These are phyloP conservation scores for Microcaecilia unicolor DNA, from an alignment of 2,797 vertebrate genomes.

Conservation along the genomic window DNA sequence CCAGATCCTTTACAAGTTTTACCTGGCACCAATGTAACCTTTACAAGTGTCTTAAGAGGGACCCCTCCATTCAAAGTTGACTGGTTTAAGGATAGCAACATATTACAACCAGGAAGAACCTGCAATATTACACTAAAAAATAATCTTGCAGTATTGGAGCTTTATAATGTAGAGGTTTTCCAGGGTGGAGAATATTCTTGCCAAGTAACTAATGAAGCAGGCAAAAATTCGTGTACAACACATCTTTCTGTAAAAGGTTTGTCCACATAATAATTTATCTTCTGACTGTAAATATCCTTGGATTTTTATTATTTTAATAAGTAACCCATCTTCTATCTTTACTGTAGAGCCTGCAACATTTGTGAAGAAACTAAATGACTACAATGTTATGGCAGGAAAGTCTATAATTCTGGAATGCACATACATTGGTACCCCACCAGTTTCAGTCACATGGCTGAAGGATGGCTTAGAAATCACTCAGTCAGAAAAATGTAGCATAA, in stretches of 20 bases:
- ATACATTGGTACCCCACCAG: constrained; percentile 73
- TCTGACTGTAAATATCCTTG: neutral
- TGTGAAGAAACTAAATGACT: constrained; percentile 73
- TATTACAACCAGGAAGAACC: constrained; percentile 64
- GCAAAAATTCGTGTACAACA: constrained; percentile 76
- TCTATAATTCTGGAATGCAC: constrained; percentile 71
- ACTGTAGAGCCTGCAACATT: constrained; percentile 68
- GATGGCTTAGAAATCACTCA: constrained; percentile 67
- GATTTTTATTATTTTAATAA: constrained; percentile 1
- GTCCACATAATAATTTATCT: constrained; percentile 18
- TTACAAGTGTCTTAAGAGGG: constrained; percentile 84
- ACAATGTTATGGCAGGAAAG: constrained; percentile 61
- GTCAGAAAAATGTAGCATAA: constrained; percentile 68
- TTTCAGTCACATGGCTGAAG: constrained; percentile 81
- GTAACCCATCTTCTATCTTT: constrained; percentile 33
- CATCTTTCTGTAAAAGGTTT: constrained; percentile 88
- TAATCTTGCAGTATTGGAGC: constrained; percentile 70
- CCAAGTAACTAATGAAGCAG: constrained; percentile 84
- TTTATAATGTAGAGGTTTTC: constrained; percentile 66
- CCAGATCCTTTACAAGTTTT: constrained; percentile 79
- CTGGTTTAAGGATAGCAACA: constrained; percentile 90
- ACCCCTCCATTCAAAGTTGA: constrained; percentile 83
- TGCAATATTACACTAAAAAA: constrained; percentile 77
- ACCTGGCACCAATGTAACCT: constrained; percentile 72
- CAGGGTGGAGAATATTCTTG: constrained; percentile 90